Evolutionary conservation across 2,888 invertebrate species (phyloP).

Genomic region (Hedya salicella): DNA sequence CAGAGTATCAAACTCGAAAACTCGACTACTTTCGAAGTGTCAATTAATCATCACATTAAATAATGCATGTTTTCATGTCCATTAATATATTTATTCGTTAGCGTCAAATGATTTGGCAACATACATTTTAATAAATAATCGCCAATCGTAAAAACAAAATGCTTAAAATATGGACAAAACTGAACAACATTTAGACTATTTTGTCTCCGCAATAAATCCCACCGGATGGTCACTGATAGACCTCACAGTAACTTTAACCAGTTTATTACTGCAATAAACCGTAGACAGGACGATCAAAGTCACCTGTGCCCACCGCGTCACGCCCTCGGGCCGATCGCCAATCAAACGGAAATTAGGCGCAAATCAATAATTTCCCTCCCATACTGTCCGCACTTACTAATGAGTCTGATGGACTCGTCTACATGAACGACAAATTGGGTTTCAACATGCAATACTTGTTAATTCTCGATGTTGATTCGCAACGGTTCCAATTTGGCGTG

Average conservation of each 20-base stretch:
- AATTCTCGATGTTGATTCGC: too few relatives aligned
- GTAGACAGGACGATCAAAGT: background rate
- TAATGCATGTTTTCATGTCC: too few relatives aligned
- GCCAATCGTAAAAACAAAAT: too few relatives aligned
- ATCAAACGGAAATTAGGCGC: slow-evolving; percentile 78
- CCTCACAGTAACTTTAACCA: slow-evolving; percentile 16
- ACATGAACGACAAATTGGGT: slow-evolving; percentile 10
- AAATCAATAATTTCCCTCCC: slow-evolving; percentile 81
- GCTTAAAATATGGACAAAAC: background rate
- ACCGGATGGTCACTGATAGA: slow-evolving; percentile 10
- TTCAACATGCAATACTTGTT: slow-evolving; percentile 10
- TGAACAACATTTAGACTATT: background rate
- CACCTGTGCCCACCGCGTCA: slow-evolving; percentile 60
- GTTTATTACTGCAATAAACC: slow-evolving; percentile 16
- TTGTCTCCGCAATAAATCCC: background rate
- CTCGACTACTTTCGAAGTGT: too few relatives aligned
- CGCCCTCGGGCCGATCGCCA: slow-evolving; percentile 63
- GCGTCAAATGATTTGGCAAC: too few relatives aligned
- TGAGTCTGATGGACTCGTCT: slow-evolving; percentile 72
- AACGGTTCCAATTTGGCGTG: too few relatives aligned
- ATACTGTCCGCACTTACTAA: slow-evolving; percentile 61
- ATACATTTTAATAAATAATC: too few relatives aligned
- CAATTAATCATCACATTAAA: too few relatives aligned
- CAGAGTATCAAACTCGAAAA: too few relatives aligned
- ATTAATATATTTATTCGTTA: too few relatives aligned